Conservation (phyloP, 2,888 invertebrate species). For the Dicyrtoma fusca region DNA sequence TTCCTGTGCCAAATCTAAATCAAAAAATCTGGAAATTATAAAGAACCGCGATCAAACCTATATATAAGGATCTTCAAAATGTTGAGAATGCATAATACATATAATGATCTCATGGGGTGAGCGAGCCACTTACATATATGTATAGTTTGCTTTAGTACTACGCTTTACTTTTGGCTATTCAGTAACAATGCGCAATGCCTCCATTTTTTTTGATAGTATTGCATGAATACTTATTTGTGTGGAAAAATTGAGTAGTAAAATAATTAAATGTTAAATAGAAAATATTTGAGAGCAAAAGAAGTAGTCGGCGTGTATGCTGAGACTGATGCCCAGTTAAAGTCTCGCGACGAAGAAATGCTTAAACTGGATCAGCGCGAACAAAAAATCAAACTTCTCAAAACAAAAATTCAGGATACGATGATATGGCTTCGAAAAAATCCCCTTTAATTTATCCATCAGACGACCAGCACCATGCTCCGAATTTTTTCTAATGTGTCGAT, state of each 20-base stretch:
- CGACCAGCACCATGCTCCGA: too few species aligned
- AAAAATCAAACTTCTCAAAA: constrained; percentile 82
- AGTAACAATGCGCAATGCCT: too few species aligned
- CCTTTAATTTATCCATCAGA: too few species aligned
- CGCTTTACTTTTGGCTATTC: too few species aligned
- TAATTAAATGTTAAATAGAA: constrained; percentile 61
- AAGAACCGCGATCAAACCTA: constrained; percentile 23
- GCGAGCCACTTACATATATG: constrained; percentile 6
- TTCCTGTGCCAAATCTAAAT: neutral
- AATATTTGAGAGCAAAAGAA: constrained; percentile 70
- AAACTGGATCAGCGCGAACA: constrained; percentile 77
- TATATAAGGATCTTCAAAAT: constrained; percentile 20
- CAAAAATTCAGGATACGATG: constrained; percentile 89
- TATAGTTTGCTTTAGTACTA: too few species aligned
- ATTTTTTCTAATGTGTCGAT: too few species aligned
- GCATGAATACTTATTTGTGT: too few species aligned
- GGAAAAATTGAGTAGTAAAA: too few species aligned
- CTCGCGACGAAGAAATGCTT: constrained; percentile 72
- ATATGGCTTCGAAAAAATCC: too few species aligned
- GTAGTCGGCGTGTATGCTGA: constrained; percentile 73
- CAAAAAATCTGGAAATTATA: constrained; percentile 10
- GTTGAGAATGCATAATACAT: constrained; percentile 33
- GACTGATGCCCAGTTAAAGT: constrained; percentile 71
- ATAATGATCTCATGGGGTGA: constrained; percentile 29
- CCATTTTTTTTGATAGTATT: too few species aligned